A percentile compares a stretch with the other conserved stretches of the same genome.
Conservation (phyloP, 2,888 invertebrate species). For the Proisotoma minuta region DNA sequence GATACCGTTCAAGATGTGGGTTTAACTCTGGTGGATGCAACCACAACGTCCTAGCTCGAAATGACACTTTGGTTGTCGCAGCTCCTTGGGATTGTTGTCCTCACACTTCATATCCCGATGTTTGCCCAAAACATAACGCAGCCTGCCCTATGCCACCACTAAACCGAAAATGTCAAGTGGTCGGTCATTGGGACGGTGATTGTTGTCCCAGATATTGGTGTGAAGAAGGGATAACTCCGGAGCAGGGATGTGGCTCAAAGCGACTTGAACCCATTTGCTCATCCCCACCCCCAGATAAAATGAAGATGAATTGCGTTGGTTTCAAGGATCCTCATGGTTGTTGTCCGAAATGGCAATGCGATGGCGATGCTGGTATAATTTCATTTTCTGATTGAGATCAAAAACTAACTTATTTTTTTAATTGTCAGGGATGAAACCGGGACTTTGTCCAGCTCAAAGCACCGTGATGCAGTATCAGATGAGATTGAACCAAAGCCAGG, state of each 20-base stretch:
- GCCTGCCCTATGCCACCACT: conserved; percentile 41
- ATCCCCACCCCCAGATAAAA: conserved; percentile 39
- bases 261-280: conserved; percentile 35
- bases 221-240: conserved; percentile 27
- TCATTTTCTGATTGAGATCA: neutral
- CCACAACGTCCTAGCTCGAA: conserved; percentile 11
- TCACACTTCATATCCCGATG: conserved; percentile 19
- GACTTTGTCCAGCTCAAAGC: conserved; percentile 38
- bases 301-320: conserved; percentile 39
- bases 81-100: conserved; percentile 44
- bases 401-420: neutral
- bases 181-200: conserved; percentile 27
- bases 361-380: conserved; percentile 22
- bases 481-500: conserved; percentile 11
- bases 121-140: conserved; percentile 31
- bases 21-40: conserved; percentile 37
- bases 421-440: conserved; percentile 36
- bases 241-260: conserved; percentile 30
- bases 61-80: conserved; percentile 34
- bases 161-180: conserved; percentile 32
- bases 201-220: conserved; percentile 44
- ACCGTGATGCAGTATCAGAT: conserved; percentile 28
- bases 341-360: conserved; percentile 45
- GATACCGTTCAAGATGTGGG: conserved; percentile 19
- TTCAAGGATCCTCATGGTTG: conserved; percentile 42